phyloP scores from a whole-genome alignment of 2,888 invertebrate genomes.

The Eupithecia exiguata region DNA sequence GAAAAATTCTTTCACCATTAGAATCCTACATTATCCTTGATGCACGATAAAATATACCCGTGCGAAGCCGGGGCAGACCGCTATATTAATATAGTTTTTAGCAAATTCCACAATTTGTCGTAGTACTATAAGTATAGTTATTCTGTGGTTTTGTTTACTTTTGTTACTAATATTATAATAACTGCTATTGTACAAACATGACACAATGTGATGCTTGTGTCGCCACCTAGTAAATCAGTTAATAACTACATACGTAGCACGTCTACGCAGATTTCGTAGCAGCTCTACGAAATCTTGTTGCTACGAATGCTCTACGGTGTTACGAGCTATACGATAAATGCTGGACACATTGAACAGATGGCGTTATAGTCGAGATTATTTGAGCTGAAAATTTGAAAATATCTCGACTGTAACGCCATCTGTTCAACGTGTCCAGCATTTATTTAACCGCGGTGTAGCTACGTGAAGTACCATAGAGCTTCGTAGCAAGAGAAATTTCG shows the following conservation, averaged over 20 bases:
- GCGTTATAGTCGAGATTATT: not conserved
- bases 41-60: too few relatives aligned
- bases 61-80: too few relatives aligned
- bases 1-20: too few relatives aligned
- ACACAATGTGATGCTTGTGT: not conserved
- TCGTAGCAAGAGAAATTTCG: not conserved
- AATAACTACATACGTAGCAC: not conserved
- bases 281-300: not conserved
- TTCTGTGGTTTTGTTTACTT: too few relatives aligned
- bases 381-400: not conserved
- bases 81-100: too few relatives aligned
- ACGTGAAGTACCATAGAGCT: not conserved
- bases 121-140: too few relatives aligned
- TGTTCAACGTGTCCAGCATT: not conserved
- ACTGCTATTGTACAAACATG: too few relatives aligned
- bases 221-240: conserved; percentile 1
- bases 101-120: too few relatives aligned
- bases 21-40: too few relatives aligned
- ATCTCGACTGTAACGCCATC: not conserved
- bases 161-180: too few relatives aligned
- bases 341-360: not conserved
- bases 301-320: not conserved
- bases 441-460: not conserved
- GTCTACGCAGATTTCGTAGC: not conserved
- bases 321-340: not conserved